phyloP scores from a whole-genome alignment of 2,113 vertebrate species.

The Stegostoma tigrinum region DNA sequence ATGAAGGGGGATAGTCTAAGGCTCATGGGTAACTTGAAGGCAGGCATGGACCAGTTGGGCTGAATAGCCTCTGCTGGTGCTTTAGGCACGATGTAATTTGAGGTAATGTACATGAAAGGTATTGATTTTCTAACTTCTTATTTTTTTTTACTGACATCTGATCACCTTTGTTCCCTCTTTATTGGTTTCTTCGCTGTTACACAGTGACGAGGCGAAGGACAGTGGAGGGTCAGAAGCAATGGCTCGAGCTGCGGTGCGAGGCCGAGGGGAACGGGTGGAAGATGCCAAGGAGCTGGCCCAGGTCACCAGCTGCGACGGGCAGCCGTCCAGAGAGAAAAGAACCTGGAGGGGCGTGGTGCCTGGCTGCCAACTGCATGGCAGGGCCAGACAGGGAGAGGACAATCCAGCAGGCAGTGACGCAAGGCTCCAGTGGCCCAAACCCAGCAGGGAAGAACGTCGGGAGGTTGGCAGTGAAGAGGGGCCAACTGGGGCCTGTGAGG shows the following conservation, averaged over 20 bases:
- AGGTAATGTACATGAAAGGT: neutral
- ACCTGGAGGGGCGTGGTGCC: neutral
- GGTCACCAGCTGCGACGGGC: neutral
- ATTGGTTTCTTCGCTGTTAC: neutral
- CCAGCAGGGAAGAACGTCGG: neutral
- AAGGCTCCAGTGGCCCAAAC: neutral
- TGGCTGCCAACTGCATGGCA: neutral
- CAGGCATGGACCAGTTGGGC: neutral
- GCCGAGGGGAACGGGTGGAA: neutral
- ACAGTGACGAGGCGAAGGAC: neutral
- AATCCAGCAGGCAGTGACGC: neutral
- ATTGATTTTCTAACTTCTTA: neutral
- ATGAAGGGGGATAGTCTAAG: neutral
- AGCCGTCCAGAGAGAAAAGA: neutral
- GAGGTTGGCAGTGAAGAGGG: neutral
- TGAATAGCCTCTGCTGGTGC: neutral
- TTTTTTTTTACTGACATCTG: neutral
- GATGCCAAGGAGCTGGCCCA: neutral
- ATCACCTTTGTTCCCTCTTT: neutral
- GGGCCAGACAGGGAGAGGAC: neutral
- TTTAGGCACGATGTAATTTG: neutral
- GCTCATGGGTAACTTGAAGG: neutral
- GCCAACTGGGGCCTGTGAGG: neutral
- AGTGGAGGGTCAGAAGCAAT: neutral
- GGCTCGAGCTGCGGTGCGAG: neutral